A percentile compares a stretch with the other conserved stretches of the same genome.
These are phyloP conservation scores for Parambassis ranga DNA, from an alignment of 2,797 vertebrate species.

Conservation along the genomic window DNA sequence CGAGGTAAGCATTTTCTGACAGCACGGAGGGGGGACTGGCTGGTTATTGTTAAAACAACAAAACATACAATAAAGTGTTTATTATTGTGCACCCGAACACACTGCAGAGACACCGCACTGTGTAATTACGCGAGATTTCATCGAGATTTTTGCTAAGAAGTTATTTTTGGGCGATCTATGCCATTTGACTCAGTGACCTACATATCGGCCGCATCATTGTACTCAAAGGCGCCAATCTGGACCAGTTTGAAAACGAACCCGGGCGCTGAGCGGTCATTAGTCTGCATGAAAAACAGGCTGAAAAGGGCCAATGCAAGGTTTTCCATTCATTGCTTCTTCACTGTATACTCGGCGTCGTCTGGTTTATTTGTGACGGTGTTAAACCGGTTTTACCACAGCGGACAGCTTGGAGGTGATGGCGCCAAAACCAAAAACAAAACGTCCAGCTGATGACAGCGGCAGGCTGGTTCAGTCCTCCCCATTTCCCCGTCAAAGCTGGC, in stretches of 20 bases:
- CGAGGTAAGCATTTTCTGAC: constrained; percentile 77
- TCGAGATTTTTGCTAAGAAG: fast-evolving
- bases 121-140: background rate
- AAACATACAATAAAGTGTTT: constrained; percentile 27
- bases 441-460: constrained; percentile 48
- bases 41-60: constrained; percentile 53
- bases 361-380: background rate
- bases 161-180: constrained; percentile 17
- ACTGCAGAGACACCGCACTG: fast-evolving
- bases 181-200: constrained; percentile 79
- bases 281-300: constrained; percentile 16
- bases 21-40: constrained; percentile 47
- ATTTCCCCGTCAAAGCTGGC: background rate
- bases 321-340: background rate
- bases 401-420: constrained; percentile 51
- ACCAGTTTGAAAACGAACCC: constrained; percentile 77
- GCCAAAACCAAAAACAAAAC: constrained; percentile 68
- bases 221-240: constrained; percentile 84
- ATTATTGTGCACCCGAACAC: background rate
- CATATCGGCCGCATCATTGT: constrained; percentile 79
- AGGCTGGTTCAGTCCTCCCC: background rate
- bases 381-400: background rate
- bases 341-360: fast-evolving
- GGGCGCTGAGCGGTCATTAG: background rate
- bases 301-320: fast-evolving